Percentiles rank a stretch among this genome's conserved stretches.
Evolutionary conservation across 2,797 vertebrate species (phyloP).

Genomic region (Rhynchotus rufescens): DNA sequence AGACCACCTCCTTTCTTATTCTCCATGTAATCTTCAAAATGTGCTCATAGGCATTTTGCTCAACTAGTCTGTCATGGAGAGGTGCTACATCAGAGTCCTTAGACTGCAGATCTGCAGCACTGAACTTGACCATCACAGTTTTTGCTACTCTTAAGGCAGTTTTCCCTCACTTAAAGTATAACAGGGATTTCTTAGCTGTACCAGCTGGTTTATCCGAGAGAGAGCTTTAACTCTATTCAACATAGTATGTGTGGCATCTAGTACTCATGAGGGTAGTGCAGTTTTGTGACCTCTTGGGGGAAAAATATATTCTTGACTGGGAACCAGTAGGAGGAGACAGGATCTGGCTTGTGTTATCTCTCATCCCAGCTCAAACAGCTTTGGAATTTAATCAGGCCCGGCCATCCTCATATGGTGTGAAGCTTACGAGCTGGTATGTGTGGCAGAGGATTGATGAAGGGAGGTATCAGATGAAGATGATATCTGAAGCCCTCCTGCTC

Average conservation of each 20-base stretch:
- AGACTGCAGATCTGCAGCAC: neutral
- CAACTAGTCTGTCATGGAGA: neutral
- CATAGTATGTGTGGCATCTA: fast-evolving
- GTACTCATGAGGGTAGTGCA: neutral
- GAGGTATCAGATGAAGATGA: fast-evolving
- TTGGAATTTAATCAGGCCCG: neutral
- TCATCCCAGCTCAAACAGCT: neutral
- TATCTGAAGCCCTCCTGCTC: too few relatives aligned
- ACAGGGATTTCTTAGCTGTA: neutral
- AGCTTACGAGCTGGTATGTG: neutral
- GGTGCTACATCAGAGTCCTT: fast-evolving
- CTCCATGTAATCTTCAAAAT: neutral
- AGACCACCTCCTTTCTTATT: neutral
- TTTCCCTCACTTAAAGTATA: too few relatives aligned
- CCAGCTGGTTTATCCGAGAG: neutral
- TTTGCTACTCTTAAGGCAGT: neutral
- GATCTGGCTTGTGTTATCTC: neutral
- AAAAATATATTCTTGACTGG: neutral
- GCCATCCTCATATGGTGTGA: fast-evolving
- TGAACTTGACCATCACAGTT: fast-evolving
- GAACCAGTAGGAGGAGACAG: neutral
- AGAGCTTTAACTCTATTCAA: neutral
- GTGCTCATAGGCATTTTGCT: neutral
- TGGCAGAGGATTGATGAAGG: neutral
- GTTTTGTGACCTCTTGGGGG: neutral